Evolutionary conservation across 2,797 vertebrate species (phyloP), one percentile per base, ranked within the genome.

Genomic region (Dicrostonyx torquatus): DNA sequence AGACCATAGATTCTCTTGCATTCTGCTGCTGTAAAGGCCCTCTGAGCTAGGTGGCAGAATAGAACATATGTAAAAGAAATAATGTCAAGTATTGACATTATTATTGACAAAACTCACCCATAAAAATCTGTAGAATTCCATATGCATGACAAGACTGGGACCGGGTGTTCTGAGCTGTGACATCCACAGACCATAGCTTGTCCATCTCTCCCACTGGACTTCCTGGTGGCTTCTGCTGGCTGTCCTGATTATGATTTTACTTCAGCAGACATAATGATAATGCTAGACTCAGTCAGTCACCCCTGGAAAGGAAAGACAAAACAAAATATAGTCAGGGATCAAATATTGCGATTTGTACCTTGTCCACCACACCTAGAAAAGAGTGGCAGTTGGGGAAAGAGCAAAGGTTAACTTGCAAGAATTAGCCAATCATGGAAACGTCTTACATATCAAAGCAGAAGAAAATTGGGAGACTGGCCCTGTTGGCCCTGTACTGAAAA

Each of bases 121-220:
- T 60, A 78, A 26, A 12, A 31, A 7, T n/a, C 31, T 50, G 15
- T 2, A 58, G 48, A 20, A 15, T 22, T 22, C 18, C 77, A n/a
- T 1, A 45, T 0, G 8, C 29, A 13, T 14, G 18, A 22, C 0
- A 72, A 8, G 18, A 26, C 48, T 26, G 5, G 34, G 29, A 66
- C 15, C 0, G 3, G 48, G 10, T 22, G 1, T 9, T 43, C 55
- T n/a, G 6, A 3, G 15, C 34, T 37, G 0, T 13, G 12, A 24
- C 4, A 12, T 4, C 7, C 17, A 26, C 8, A 31, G 17, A 5
- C 0, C 26, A 58, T 14, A 58, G 50, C 24, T 43, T 87, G n/a
- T 10, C n/a, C 31, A 22, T 68, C 20, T 31, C 3, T 72, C 50
- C n/a, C 3, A 13, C 15, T 40, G 29, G 1, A 7, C 22, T 34